Conservation (phyloP, 2,797 vertebrate species). For the Cyclopterus lumpus region DNA sequence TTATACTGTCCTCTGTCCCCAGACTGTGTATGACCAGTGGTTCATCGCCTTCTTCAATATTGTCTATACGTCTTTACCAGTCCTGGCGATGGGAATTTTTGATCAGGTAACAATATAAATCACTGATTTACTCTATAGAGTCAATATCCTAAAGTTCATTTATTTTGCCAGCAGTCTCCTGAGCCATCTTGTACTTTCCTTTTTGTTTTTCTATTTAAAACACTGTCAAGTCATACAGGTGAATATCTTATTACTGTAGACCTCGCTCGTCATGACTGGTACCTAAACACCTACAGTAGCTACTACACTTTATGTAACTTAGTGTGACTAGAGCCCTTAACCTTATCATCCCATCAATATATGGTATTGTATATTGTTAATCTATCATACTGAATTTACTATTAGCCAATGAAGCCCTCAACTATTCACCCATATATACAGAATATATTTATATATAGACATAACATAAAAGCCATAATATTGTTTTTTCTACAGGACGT, state of each 20-base stretch:
- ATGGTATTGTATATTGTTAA: neutral
- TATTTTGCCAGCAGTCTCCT: slow-evolving; percentile 23
- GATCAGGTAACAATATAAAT: slow-evolving; percentile 84
- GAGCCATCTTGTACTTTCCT: slow-evolving; percentile 30
- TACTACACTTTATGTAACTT: neutral
- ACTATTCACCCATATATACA: neutral
- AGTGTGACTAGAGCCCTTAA: slow-evolving; percentile 1
- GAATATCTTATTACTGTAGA: slow-evolving; percentile 43
- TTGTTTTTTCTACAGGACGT: slow-evolving; percentile 82
- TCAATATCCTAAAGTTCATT: slow-evolving; percentile 8
- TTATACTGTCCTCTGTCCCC: slow-evolving; percentile 36
- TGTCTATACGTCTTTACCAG: slow-evolving; percentile 89
- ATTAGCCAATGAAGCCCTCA: neutral
- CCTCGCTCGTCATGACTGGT: neutral
- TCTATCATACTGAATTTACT: neutral
- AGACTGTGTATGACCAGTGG: slow-evolving; percentile 92
- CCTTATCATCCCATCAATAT: slow-evolving; percentile 1
- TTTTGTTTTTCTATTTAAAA: slow-evolving; percentile 52
- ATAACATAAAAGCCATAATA: neutral
- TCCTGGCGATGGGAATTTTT: slow-evolving; percentile 90
- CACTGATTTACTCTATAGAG: neutral
- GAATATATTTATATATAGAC: neutral
- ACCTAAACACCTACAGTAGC: neutral
- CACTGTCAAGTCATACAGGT: slow-evolving; percentile 49
- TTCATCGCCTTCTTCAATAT: slow-evolving; percentile 91